phyloP scores from a whole-genome alignment of 2,113 vertebrate genomes.

The Craseonycteris thonglongyai region DNA sequence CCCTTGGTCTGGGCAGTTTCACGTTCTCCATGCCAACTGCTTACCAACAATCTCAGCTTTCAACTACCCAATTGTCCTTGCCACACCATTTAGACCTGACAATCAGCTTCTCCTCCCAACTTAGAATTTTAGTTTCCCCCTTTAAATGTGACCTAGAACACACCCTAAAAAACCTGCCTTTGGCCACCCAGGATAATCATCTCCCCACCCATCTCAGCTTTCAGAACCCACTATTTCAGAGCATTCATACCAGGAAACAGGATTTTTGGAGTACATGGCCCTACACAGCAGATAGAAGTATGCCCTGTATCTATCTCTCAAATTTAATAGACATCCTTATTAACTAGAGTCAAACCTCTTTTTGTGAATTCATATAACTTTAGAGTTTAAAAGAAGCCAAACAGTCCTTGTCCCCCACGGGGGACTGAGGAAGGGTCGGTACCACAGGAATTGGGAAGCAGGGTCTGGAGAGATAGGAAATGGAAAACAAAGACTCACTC shows the following conservation, averaged over 20 bases:
- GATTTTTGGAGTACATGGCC: background rate
- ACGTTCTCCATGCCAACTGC: background rate
- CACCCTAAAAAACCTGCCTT: background rate
- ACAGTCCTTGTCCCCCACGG: background rate
- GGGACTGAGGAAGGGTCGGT: background rate
- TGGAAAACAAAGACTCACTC: background rate
- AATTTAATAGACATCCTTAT: background rate
- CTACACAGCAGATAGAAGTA: background rate
- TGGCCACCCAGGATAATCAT: background rate
- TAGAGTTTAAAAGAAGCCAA: background rate
- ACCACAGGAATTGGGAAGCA: background rate
- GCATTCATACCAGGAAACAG: background rate
- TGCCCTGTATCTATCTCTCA: background rate
- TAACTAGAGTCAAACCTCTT: constrained; percentile 22
- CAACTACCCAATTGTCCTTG: background rate
- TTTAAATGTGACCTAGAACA: background rate
- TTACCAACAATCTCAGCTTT: background rate
- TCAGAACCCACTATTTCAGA: background rate
- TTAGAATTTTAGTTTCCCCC: background rate
- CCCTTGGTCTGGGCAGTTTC: background rate
- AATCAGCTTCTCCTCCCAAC: background rate
- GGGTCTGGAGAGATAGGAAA: background rate
- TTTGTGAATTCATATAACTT: background rate
- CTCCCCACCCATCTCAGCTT: background rate
- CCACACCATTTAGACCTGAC: background rate